Percentiles rank a stretch among this genome's conserved stretches.
Evolutionary conservation across 2,888 invertebrate species (phyloP).

Genomic region (Psococerastis gibbosa): DNA sequence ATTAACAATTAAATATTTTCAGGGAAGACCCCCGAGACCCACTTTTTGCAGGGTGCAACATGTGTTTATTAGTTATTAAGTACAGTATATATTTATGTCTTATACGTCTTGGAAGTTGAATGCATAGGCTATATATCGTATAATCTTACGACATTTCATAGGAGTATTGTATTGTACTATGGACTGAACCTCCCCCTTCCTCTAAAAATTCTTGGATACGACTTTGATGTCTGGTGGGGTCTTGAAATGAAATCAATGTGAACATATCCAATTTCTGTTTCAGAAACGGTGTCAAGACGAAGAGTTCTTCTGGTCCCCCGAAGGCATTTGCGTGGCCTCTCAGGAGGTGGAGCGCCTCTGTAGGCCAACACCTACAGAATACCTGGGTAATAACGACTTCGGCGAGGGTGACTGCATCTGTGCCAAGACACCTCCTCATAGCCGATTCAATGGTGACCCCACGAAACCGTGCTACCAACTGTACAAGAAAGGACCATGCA

Average conservation of each 20-base stretch:
- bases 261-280: neutral
- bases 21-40: too few species aligned
- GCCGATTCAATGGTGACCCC: neutral
- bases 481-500: neutral
- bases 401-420: neutral
- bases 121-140: too few species aligned
- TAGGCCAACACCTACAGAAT: neutral
- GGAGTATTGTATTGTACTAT: too few species aligned
- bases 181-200: too few species aligned
- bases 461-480: neutral
- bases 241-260: neutral
- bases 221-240: neutral
- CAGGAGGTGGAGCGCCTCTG: neutral
- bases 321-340: neutral
- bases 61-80: too few species aligned
- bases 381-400: neutral
- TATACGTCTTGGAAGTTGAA: too few species aligned
- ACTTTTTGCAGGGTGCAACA: too few species aligned
- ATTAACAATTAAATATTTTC: too few species aligned
- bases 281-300: neutral
- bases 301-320: neutral
- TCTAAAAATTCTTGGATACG: neutral
- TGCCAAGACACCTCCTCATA: neutral
- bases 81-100: too few species aligned
- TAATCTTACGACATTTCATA: too few species aligned